Evolutionary conservation across 2,797 vertebrate genomes (phyloP), one percentile per base, ranked within the genome.

Genomic region (Xenentodon cancila): DNA sequence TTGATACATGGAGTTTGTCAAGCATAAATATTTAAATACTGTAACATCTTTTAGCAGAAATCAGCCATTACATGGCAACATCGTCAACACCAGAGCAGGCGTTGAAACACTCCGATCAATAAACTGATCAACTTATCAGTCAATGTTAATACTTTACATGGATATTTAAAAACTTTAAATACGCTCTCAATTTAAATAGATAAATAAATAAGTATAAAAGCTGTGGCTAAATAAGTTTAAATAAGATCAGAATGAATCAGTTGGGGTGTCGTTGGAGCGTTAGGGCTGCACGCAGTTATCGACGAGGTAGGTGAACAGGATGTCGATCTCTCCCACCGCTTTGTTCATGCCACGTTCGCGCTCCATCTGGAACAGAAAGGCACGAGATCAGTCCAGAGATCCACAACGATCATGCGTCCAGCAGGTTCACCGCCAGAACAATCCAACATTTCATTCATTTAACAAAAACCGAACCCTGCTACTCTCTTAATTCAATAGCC

Each of bases 241-340:
- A 77, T 82, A 52, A 1, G 58, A 55, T 59, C 32, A 55, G 50
- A 19, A 37, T 53, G 59, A 9, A 0, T 71, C 30, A 45, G 16
- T 5, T 43, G 0, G 19, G 2, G 18, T 27, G 4, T 0, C 0
- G 15, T 37, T 20, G 59, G 5, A 3, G 15, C 21, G 9, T 20
- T 6, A 47, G 0, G 54, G 5, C 18, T 66, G 17, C 22, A 84
- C 1, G 57, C 90, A 91, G 78, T 46, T 86, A n/a, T 89, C 87
- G 32, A 84, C 74, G 64, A 91, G 82, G 68, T 81, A 83, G 0
- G 67, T 58, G 62, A 84, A 91, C 1, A 91, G 71, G 74, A 91
- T 90, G 72, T 88, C 74, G 42, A 88, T 66, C 65, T 91, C 90
- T 19, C 88, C 75, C 15, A 89, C 13, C 0, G 90, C 90, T 30